A percentile compares a stretch with the other conserved stretches of the same genome.
phyloP scores from a whole-genome alignment of 2,797 vertebrate genomes.

The Eurystomus glaucurus region DNA sequence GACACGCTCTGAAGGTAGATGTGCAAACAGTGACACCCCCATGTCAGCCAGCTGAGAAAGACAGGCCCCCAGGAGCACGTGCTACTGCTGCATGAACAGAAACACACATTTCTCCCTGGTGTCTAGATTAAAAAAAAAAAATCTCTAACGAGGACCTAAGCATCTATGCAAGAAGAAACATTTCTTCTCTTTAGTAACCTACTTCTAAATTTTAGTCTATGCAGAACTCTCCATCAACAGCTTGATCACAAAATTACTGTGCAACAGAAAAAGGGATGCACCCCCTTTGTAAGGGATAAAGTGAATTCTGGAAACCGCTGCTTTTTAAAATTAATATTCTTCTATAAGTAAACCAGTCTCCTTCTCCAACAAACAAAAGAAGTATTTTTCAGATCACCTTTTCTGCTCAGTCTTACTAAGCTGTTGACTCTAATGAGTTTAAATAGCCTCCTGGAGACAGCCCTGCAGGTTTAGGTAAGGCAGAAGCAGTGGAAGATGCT shows the following conservation, averaged over 20 bases:
- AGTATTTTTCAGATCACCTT: background rate
- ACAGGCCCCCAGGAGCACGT: rapidly evolving
- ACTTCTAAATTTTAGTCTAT: background rate
- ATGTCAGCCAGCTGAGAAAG: background rate
- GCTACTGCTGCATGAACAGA: background rate
- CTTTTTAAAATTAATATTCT: background rate
- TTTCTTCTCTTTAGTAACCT: background rate
- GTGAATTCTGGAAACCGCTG: background rate
- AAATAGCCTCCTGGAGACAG: conserved; percentile 30
- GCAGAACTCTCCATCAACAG: background rate
- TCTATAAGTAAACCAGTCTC: background rate
- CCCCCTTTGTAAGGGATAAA: background rate
- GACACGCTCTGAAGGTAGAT: background rate
- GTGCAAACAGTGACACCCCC: background rate
- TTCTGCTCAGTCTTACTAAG: conserved; percentile 7
- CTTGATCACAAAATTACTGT: background rate
- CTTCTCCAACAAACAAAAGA: background rate
- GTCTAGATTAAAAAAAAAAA: background rate
- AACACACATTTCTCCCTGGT: background rate
- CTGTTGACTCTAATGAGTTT: conserved; percentile 32
- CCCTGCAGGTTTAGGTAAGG: background rate
- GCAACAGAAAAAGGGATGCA: rapidly evolving
- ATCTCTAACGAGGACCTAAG: background rate
- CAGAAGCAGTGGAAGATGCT: background rate
- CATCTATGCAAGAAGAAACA: background rate